phyloP scores from a whole-genome alignment of 2,113 vertebrate genomes.

The Lycaon pictus region DNA sequence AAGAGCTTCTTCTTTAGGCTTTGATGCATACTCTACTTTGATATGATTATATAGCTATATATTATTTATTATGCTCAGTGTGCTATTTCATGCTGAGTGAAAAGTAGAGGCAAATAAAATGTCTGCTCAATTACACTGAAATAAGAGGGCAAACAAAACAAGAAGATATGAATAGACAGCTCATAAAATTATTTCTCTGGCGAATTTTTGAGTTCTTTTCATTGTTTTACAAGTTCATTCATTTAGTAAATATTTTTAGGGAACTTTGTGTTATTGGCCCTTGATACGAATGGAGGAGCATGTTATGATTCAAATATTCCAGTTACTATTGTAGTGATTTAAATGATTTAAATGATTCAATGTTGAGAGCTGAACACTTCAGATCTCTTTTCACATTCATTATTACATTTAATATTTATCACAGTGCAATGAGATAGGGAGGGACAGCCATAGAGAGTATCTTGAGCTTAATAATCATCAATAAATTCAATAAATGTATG shows the following conservation, averaged over 20 bases:
- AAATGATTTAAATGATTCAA: background rate
- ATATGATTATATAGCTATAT: constrained; percentile 40
- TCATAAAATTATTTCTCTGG: background rate
- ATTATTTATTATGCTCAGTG: constrained; percentile 62
- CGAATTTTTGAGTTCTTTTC: background rate
- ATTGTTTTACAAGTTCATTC: constrained; percentile 27
- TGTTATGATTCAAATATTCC: background rate
- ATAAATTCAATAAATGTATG: background rate
- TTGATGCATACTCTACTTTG: constrained; percentile 65
- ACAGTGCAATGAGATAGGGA: background rate
- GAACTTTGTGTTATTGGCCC: background rate
- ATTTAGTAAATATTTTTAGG: background rate
- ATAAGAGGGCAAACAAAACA: background rate
- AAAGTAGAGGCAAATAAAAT: constrained; percentile 33
- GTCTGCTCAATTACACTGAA: constrained; percentile 25
- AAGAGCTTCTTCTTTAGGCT: constrained; percentile 27
- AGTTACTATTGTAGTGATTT: background rate
- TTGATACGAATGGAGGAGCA: background rate
- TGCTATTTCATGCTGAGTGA: constrained; percentile 8
- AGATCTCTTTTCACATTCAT: background rate
- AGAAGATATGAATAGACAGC: background rate
- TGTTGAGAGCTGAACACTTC: background rate
- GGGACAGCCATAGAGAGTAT: background rate
- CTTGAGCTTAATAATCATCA: background rate
- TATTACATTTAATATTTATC: background rate